phyloP scores from a whole-genome alignment of 2,888 invertebrate genomes.

The Cerceris ruficornis region DNA sequence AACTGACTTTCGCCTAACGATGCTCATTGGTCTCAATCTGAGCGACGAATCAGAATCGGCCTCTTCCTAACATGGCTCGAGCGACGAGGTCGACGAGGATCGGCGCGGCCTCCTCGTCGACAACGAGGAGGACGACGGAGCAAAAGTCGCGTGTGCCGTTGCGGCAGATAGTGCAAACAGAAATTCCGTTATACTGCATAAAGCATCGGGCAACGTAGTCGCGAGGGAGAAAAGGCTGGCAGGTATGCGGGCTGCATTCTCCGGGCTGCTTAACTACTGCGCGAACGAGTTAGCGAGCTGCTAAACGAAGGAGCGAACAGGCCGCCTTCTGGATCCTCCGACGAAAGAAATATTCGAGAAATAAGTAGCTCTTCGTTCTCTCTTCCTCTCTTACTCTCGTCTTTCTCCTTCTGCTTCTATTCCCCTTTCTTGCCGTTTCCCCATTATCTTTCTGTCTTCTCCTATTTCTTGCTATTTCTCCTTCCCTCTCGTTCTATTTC shows the following conservation, averaged over 20 bases:
- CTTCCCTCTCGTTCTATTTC: no score
- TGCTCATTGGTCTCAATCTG: constrained; percentile 58
- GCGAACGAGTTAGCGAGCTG: constrained; percentile 66
- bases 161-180: constrained; percentile 72
- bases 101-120: no score
- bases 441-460: neutral
- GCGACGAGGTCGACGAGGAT: constrained; percentile 23
- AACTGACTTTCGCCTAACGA: constrained; percentile 59
- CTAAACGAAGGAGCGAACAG: constrained; percentile 48
- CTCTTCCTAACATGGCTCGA: constrained; percentile 54
- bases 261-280: constrained; percentile 74
- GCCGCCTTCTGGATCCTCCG: constrained; percentile 16
- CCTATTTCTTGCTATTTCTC: no score
- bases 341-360: constrained; percentile 41
- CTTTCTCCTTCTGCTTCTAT: neutral
- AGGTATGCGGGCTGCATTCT: constrained; percentile 77
- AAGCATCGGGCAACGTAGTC: constrained; percentile 59
- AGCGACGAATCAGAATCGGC: constrained; percentile 60
- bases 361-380: constrained; percentile 23
- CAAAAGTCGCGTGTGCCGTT: constrained; percentile 64
- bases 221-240: constrained; percentile 33
- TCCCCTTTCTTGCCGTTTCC: neutral
- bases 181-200: constrained; percentile 73
- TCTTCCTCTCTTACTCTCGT: neutral
- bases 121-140: constrained; percentile 3